phyloP scores from a whole-genome alignment of 2,113 vertebrate genomes.

The Daubentonia madagascariensis region DNA sequence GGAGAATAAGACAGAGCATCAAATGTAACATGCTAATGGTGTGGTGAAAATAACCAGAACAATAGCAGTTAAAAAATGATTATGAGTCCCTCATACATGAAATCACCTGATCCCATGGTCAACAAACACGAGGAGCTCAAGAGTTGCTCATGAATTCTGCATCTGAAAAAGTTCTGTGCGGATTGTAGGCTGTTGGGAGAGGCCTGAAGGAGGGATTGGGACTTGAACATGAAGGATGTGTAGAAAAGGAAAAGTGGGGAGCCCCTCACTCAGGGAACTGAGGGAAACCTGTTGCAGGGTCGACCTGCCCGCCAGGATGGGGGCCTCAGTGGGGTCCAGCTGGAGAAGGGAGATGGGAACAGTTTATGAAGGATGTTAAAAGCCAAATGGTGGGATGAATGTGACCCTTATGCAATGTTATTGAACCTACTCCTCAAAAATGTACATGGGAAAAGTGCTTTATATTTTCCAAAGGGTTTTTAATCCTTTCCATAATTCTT shows the following conservation, averaged over 20 bases:
- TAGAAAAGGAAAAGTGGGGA: not conserved
- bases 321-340: not conserved
- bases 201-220: not conserved
- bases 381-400: not conserved
- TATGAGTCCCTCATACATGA: not conserved
- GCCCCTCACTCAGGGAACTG: too few species aligned
- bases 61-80: not conserved
- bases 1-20: not conserved
- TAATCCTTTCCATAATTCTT: not conserved
- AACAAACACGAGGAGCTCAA: not conserved
- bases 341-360: not conserved
- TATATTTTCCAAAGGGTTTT: not conserved
- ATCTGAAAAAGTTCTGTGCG: not conserved
- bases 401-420: not conserved
- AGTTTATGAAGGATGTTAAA: not conserved
- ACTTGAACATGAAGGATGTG: not conserved
- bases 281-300: fast-evolving
- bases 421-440: not conserved
- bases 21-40: not conserved
- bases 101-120: not conserved
- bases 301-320: not conserved
- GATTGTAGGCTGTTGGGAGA: not conserved
- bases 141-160: not conserved
- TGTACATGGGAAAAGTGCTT: not conserved
- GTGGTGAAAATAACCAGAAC: not conserved